These are phyloP conservation scores for Turdus rufiventris DNA, from an alignment of 2,113 vertebrate species.

Conservation along the genomic window DNA sequence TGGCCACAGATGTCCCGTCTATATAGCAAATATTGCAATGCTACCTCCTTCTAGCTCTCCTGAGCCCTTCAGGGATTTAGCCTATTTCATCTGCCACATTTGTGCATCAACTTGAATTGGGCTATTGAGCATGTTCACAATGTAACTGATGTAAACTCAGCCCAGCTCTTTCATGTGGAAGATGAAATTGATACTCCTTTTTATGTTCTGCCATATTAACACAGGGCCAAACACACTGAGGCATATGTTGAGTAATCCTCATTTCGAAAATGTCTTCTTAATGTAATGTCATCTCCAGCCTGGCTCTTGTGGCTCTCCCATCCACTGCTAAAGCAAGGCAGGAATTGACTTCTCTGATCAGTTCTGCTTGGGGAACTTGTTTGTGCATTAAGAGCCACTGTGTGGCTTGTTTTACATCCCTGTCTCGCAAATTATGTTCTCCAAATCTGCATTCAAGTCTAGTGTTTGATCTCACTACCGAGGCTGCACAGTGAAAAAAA, in stretches of 20 bases:
- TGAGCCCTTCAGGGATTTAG: not conserved
- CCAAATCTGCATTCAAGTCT: not conserved
- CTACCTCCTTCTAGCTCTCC: not conserved
- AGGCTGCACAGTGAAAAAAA: not conserved
- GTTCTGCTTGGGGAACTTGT: not conserved
- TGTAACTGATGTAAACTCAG: not conserved
- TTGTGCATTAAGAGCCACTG: not conserved
- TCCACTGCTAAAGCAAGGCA: not conserved
- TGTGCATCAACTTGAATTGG: not conserved
- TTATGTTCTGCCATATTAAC: not conserved
- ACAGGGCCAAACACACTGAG: not conserved
- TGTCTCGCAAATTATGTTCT: not conserved
- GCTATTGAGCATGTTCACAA: not conserved
- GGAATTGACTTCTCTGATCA: not conserved
- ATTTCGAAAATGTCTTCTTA: not conserved
- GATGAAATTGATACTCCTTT: not conserved
- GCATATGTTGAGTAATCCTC: not conserved
- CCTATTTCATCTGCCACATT: not conserved
- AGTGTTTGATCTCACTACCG: not conserved
- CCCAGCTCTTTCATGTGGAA: not conserved
- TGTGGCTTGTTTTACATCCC: not conserved
- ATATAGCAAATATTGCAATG: not conserved
- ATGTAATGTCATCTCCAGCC: not conserved
- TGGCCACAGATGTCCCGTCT: not conserved
- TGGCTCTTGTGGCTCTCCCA: not conserved